A percentile compares a stretch with the other conserved stretches of the same genome.
Evolutionary conservation across 2,113 vertebrate genomes (phyloP).

Genomic region (Cervus canadensis): DNA sequence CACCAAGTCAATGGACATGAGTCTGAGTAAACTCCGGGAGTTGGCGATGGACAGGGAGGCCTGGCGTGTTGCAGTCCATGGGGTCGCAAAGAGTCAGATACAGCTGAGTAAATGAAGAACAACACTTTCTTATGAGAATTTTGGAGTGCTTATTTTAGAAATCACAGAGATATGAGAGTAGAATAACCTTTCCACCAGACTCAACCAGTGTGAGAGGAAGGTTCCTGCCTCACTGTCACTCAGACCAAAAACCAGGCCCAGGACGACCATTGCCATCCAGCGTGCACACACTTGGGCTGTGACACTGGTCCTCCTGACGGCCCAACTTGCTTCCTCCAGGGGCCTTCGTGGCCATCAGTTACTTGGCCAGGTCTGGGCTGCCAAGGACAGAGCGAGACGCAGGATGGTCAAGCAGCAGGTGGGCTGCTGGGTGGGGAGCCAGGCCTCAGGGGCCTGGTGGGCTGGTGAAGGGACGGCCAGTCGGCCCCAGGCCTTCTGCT

Average conservation of each 20-base stretch:
- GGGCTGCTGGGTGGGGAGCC: too few relatives aligned
- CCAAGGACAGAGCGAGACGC: not conserved
- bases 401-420: rapidly evolving
- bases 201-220: not conserved
- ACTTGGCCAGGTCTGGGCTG: not conserved
- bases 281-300: rapidly evolving
- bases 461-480: not conserved
- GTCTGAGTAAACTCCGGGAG: not conserved
- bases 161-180: not conserved
- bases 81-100: not conserved
- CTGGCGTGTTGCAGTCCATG: not conserved
- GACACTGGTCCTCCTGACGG: not conserved
- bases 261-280: rapidly evolving
- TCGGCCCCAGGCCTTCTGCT: not conserved
- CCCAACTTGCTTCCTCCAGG: rapidly evolving
- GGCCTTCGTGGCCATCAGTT: too few relatives aligned
- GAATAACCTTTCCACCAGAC: not conserved
- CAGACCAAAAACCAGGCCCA: not conserved
- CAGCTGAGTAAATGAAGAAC: not conserved
- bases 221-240: not conserved
- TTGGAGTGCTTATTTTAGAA: not conserved
- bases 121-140: not conserved
- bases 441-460: not conserved
- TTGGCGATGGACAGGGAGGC: not conserved
- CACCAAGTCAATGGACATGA: not conserved